Conservation (phyloP, 1,140 invertebrate species). For the Trissolcus basalis region DNA sequence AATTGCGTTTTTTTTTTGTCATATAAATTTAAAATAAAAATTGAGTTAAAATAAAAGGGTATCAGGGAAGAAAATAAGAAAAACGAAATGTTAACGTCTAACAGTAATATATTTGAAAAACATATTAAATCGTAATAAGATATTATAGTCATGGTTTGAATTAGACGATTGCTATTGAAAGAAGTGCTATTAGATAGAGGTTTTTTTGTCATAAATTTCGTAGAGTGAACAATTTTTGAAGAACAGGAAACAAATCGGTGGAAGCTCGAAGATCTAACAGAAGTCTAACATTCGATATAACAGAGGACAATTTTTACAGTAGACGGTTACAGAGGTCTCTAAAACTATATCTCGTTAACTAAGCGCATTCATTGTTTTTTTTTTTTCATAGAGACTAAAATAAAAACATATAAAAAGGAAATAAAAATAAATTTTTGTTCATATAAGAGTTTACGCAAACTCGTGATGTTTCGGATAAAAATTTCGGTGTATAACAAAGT, state of each 20-base stretch:
- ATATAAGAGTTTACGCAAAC: too few species aligned
- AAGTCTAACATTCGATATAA: not conserved
- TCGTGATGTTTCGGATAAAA: slow-evolving; percentile 19
- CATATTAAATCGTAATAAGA: slow-evolving; percentile 50
- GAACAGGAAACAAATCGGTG: slow-evolving; percentile 24
- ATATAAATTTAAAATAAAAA: too few species aligned
- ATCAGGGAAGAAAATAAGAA: slow-evolving; percentile 1
- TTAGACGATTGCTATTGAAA: slow-evolving; percentile 32
- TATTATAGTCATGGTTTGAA: slow-evolving; percentile 44
- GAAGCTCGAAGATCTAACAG: slow-evolving; percentile 38
- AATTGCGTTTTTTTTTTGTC: too few species aligned
- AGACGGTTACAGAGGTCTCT: too few species aligned
- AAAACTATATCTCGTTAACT: too few species aligned
- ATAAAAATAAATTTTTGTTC: too few species aligned
- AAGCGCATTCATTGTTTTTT: too few species aligned
- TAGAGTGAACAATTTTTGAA: slow-evolving; percentile 9
- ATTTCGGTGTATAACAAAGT: slow-evolving; percentile 34
- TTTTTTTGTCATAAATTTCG: slow-evolving; percentile 16
- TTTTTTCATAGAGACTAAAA: too few species aligned
- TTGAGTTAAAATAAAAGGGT: too few species aligned
- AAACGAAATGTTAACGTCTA: slow-evolving; percentile 35
- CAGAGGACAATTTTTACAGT: too few species aligned
- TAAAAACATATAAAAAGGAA: too few species aligned
- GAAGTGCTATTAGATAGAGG: slow-evolving; percentile 13
- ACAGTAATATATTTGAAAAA: slow-evolving; percentile 55